Evolutionary conservation across 2,888 invertebrate species (phyloP).

Genomic region (Megaustenia siamemsis): DNA sequence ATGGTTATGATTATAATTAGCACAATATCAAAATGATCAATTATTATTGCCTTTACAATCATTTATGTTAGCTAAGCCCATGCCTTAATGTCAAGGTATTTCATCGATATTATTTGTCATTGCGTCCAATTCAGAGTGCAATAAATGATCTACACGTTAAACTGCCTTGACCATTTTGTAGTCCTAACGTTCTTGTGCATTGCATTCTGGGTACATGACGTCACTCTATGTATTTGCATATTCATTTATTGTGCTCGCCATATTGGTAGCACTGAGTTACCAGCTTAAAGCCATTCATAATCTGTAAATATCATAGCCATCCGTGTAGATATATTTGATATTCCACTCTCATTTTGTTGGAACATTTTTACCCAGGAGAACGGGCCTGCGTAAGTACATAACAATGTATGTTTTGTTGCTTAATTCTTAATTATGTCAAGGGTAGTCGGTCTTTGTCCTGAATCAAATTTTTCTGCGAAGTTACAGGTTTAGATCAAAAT

Average conservation of each 20-base stretch:
- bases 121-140: no score
- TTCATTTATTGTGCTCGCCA: constrained; percentile 72
- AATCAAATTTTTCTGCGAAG: constrained; percentile 26
- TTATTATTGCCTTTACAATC: no score
- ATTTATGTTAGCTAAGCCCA: no score
- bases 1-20: no score
- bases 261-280: constrained; percentile 67
- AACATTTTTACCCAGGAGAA: constrained; percentile 72
- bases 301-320: constrained; percentile 70
- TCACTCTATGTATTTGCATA: constrained; percentile 75
- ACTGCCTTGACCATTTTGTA: constrained; percentile 15
- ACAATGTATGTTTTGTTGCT: constrained; percentile 30
- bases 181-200: constrained; percentile 39
- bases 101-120: no score
- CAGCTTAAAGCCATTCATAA: constrained; percentile 61
- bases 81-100: no score
- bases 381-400: constrained; percentile 77
- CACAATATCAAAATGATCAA: no score
- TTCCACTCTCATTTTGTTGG: constrained; percentile 65
- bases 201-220: constrained; percentile 74
- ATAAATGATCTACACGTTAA: no score
- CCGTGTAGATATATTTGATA: constrained; percentile 65
- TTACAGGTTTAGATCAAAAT: constrained; percentile 1
- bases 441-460: constrained; percentile 56
- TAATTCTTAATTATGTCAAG: constrained; percentile 44